These are phyloP conservation scores for Microctonus hyperodae DNA, from an alignment of 2,888 invertebrate genomes.

Conservation along the genomic window DNA sequence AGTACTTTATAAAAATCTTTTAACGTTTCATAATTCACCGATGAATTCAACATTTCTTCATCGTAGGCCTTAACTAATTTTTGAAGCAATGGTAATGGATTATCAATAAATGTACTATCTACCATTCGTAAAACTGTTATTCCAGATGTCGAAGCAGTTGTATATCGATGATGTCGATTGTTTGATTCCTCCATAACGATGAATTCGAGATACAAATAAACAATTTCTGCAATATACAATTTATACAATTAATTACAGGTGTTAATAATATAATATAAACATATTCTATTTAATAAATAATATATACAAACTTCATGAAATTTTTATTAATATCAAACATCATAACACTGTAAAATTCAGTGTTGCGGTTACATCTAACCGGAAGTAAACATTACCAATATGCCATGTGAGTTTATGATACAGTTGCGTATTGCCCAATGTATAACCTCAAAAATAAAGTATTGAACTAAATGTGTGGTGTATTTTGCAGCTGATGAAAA, in stretches of 20 bases:
- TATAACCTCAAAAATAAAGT: slow-evolving; percentile 2
- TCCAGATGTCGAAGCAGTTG: slow-evolving; percentile 38
- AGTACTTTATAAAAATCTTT: slow-evolving; percentile 43
- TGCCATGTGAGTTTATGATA: neutral
- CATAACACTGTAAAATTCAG: neutral
- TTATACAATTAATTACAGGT: no score
- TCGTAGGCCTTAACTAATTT: slow-evolving; percentile 34
- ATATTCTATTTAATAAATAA: neutral
- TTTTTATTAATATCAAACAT: neutral
- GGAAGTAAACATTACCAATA: neutral
- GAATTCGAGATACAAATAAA: neutral
- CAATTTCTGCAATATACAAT: neutral
- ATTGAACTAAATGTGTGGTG: no score
- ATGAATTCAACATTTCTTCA: slow-evolving; percentile 31
- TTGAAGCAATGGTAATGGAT: slow-evolving; percentile 20
- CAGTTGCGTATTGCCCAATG: neutral
- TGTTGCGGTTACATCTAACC: neutral
- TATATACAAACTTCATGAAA: neutral
- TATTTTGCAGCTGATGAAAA: no score
- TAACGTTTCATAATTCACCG: slow-evolving; percentile 35
- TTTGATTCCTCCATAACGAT: slow-evolving; percentile 43
- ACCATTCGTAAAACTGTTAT: slow-evolving; percentile 41
- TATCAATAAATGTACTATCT: slow-evolving; percentile 7
- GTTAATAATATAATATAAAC: neutral
- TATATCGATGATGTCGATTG: slow-evolving; percentile 44